These are phyloP conservation scores for Trichogramma dendrolimi DNA, from an alignment of 2,888 invertebrate genomes.

Conservation along the genomic window DNA sequence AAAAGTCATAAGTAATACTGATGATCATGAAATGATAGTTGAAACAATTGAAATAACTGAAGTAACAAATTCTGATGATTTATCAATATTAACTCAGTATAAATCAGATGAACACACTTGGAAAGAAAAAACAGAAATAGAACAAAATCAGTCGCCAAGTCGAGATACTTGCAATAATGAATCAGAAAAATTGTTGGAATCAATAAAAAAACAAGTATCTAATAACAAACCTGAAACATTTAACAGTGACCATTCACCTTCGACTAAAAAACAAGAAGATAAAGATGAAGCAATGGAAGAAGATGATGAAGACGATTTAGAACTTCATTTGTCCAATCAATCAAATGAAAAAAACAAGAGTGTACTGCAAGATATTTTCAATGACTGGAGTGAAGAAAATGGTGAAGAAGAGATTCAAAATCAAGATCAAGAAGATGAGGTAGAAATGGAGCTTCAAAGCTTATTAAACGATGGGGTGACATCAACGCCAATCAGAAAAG, in stretches of 20 bases:
- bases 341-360: conserved; percentile 38
- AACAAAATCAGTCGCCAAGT: background rate
- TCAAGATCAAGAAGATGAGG: conserved; percentile 23
- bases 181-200: background rate
- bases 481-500: background rate
- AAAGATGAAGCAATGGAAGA: background rate
- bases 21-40: conserved; percentile 7
- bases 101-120: background rate
- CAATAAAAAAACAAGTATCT: background rate
- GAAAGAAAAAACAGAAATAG: background rate
- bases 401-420: conserved; percentile 39
- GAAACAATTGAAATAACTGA: background rate
- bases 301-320: conserved; percentile 15
- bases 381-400: conserved; percentile 49
- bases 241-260: too few species aligned
- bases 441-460: conserved; percentile 25
- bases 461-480: conserved; percentile 33
- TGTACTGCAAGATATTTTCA: conserved; percentile 49
- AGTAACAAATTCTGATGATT: background rate
- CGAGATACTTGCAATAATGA: conserved; percentile 5
- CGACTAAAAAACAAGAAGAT: background rate
- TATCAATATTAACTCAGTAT: too few species aligned
- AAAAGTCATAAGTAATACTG: too few species aligned
- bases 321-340: conserved; percentile 20
- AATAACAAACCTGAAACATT: too few species aligned